Conservation (phyloP, 2,113 vertebrate species). For the Manacus vitellinus region DNA sequence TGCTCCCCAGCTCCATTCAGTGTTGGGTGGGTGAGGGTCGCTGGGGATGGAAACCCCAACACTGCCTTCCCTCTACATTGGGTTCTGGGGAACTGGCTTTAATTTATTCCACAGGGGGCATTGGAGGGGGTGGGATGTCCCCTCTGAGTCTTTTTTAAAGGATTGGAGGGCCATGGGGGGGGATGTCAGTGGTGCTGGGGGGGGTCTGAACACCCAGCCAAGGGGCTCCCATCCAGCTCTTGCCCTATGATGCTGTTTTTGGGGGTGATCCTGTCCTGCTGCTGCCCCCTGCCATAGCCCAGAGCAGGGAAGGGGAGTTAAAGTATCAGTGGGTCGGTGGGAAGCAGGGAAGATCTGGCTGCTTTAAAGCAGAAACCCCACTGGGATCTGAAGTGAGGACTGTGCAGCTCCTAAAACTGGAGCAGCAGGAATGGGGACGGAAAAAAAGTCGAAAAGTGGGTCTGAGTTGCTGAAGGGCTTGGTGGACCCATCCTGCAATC, state of each 20-base stretch:
- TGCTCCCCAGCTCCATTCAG: not conserved
- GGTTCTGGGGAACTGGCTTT: not conserved
- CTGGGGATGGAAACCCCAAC: not conserved
- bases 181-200: not conserved
- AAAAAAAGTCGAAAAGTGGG: conserved; percentile 21
- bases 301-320: not conserved
- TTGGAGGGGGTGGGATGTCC: not conserved
- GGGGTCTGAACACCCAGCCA: not conserved
- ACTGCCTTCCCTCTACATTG: not conserved
- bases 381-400: not conserved
- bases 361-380: not conserved
- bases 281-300: not conserved
- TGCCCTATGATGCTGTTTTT: not conserved
- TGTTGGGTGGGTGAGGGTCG: not conserved
- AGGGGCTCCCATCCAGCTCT: not conserved
- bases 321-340: not conserved
- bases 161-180: not conserved
- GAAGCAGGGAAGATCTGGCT: not conserved
- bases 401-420: conserved; percentile 23
- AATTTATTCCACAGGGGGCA: not conserved
- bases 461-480: conserved; percentile 19
- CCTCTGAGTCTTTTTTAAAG: not conserved
- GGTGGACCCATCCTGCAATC: not conserved
- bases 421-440: conserved; percentile 29
- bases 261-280: not conserved